phyloP scores from a whole-genome alignment of 37 sponge, comb jelly and placozoan species.

The Corticium candelabrum region DNA sequence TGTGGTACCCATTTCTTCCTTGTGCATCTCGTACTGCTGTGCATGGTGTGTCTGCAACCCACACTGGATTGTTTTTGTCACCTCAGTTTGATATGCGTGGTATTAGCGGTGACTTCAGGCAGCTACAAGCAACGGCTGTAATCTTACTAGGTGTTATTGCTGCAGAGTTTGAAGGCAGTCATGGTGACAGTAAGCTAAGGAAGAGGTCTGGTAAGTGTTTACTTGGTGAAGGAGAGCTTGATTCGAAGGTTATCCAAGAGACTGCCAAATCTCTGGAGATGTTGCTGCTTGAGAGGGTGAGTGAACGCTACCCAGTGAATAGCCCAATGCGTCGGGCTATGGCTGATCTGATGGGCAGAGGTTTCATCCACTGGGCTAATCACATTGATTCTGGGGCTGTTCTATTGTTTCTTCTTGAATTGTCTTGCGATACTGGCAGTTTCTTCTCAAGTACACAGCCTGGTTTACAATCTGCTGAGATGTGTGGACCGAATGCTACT shows the following conservation, averaged over 20 bases:
- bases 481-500: neutral
- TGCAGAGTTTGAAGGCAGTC: slow-evolving; percentile 59
- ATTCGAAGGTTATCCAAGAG: slow-evolving; percentile 10
- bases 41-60: neutral
- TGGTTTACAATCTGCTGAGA: neutral
- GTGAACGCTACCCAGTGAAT: slow-evolving; percentile 25
- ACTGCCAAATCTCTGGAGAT: slow-evolving; percentile 57
- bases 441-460: neutral
- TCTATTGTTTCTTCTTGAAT: neutral
- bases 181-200: neutral
- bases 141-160: slow-evolving; percentile 82
- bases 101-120: slow-evolving; percentile 7
- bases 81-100: neutral
- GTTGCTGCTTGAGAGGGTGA: slow-evolving; percentile 50
- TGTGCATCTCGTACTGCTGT: slow-evolving; percentile 9
- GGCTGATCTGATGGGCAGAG: slow-evolving; percentile 73
- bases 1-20: slow-evolving; percentile 66
- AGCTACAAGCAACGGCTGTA: slow-evolving; percentile 77
- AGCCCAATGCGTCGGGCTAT: slow-evolving; percentile 65
- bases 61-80: neutral
- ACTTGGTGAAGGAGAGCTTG: no score
- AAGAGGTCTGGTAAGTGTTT: no score
- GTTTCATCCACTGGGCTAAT: slow-evolving; percentile 77
- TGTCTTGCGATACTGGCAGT: neutral
- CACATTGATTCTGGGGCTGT: slow-evolving; percentile 62